phyloP scores from a whole-genome alignment of 2,113 vertebrate genomes.

The Pelecanoides urinatrix region DNA sequence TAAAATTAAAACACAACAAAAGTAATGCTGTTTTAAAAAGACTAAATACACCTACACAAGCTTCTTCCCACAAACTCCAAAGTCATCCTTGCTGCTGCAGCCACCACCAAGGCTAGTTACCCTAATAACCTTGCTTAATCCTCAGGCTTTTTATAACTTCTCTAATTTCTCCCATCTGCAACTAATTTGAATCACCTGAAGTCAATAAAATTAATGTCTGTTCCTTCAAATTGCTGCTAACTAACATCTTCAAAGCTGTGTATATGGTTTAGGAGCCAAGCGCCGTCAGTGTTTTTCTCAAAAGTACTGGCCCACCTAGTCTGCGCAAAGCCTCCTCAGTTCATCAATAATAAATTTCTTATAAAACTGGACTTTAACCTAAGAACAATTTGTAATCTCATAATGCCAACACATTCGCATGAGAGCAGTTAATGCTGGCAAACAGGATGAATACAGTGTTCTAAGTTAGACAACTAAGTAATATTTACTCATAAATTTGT shows the following conservation, averaged over 20 bases:
- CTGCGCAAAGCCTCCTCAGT: background rate
- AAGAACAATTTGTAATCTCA: background rate
- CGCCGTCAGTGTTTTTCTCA: background rate
- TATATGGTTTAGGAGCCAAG: background rate
- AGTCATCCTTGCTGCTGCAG: accelerated
- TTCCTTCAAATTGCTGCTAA: background rate
- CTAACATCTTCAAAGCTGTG: background rate
- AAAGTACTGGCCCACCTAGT: accelerated
- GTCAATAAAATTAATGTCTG: background rate
- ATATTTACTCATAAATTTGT: background rate
- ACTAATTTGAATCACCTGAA: background rate
- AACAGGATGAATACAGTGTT: background rate
- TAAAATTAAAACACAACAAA: background rate
- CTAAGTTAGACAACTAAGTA: background rate
- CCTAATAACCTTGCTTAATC: background rate
- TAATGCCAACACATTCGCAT: background rate
- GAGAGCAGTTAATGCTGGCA: background rate
- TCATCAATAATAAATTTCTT: background rate
- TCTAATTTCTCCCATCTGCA: background rate
- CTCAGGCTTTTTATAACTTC: background rate
- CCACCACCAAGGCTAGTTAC: accelerated
- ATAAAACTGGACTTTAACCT: background rate
- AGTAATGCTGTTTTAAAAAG: background rate
- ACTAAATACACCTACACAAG: background rate
- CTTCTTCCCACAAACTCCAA: background rate